Base-by-base conservation (phyloP, 1,140 invertebrate species). In the Sogatella furcifera region DNA sequence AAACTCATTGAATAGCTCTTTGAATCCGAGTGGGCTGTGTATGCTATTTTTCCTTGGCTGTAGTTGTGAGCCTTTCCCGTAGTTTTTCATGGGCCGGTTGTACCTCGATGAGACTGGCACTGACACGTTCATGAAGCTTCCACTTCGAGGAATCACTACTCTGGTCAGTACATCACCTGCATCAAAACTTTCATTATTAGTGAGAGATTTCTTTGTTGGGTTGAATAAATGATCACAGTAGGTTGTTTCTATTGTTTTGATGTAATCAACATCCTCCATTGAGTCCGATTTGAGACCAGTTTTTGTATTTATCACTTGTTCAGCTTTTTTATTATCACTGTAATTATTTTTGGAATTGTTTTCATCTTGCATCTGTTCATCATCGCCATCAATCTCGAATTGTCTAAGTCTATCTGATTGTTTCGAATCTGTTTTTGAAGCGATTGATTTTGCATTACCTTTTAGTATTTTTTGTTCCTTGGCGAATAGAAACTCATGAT, bases 1-100 rank as follows among this genome's bases (percentile, higher is more conserved):
- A 66, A 91, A 86, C 76, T 90, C 88, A 69, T 87, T 85, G 72
- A 90, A 90, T 55, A 90, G 75, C 73, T 90, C 88, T 60, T 85
- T 86, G 71, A 91, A 89, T 59, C 88, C 88, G 54, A 90, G 76
- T 55, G 87, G 87, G 62, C 66, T 65, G 2, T 44, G 57, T 19
- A 59, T 49, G 15, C 41, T 62, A 42, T 52, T 59, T 59, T 62
- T 62, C 19, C 61, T 59, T n/a, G 17, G 49, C 1, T 42, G 24
- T 15, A 15, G 14, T 46, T 62, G 52, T 31, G 34, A 21, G 54
- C 46, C 52, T 42, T 22, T 34, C 8, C 28, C 28, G 14, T 24
- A 54, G 10, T 52, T 42, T 15, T 57, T 58, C 10, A 43, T 13
- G 3, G 57, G 34, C 11, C 62, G 52, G 15, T 61, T 85, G 68